Evolutionary conservation across 2,888 invertebrate genomes (phyloP).

Genomic region (Xestobium rufovillosum): DNA sequence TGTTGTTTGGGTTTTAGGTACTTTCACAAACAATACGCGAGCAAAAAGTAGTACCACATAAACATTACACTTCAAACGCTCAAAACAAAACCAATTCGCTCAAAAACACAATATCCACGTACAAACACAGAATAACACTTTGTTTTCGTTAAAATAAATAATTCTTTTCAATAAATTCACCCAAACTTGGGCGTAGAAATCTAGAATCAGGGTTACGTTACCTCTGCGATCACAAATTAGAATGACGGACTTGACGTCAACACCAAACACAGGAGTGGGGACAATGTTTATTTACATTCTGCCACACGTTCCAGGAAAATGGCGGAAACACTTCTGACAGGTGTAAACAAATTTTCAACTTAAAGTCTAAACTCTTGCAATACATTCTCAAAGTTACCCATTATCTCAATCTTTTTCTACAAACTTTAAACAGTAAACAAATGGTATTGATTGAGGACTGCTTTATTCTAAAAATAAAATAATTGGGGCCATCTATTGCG

Average conservation of each 20-base stretch:
- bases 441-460: no score
- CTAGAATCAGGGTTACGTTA: conserved; percentile 36
- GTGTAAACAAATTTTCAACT: conserved; percentile 13
- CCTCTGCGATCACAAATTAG: conserved; percentile 27
- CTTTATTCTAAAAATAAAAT: no score
- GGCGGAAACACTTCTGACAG: conserved; percentile 7
- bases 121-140: no score
- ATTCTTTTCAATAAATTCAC: no score
- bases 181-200: conserved; percentile 35
- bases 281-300: conserved; percentile 32
- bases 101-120: not conserved
- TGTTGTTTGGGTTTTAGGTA: conserved; percentile 41
- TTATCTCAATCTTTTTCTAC: no score
- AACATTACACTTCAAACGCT: conserved; percentile 30
- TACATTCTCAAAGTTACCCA: no score
- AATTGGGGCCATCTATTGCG: no score
- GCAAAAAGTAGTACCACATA: conserved; percentile 38
- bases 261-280: conserved; percentile 15
- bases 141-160: no score
- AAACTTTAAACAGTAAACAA: no score
- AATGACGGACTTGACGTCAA: conserved; percentile 31
- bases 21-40: conserved; percentile 36
- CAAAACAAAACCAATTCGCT: no score
- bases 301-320: not conserved
- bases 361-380: conserved; percentile 12